phyloP scores from a whole-genome alignment of 1,140 invertebrate genomes.

The Plectrocnemia conspersa region DNA sequence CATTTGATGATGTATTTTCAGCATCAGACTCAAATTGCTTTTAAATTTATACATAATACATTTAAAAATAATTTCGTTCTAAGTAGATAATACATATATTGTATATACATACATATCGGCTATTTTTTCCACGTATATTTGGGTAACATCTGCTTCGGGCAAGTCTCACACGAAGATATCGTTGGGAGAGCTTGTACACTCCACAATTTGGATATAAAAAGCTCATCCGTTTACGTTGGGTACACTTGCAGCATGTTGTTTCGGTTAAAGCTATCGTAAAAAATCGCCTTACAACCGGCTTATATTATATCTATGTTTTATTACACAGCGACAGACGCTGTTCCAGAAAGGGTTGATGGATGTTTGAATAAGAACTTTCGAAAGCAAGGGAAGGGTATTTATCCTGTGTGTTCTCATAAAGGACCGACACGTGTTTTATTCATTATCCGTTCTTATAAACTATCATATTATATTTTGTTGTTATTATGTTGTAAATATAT shows the following conservation, averaged over 20 bases:
- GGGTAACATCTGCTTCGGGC: slow-evolving; percentile 17
- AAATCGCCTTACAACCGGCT: slow-evolving; percentile 5
- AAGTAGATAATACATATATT: too few relatives aligned
- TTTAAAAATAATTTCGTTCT: too few relatives aligned
- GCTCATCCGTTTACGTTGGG: slow-evolving; percentile 19
- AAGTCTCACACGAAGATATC: slow-evolving; percentile 21
- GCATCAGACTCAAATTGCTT: too few relatives aligned
- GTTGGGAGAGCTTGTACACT: slow-evolving; percentile 3
- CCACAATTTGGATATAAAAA: slow-evolving; percentile 20
- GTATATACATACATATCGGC: slow-evolving; percentile 3
- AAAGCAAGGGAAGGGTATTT: slow-evolving; percentile 22
- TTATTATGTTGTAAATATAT: too few relatives aligned
- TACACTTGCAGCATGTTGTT: slow-evolving; percentile 18
- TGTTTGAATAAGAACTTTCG: slow-evolving; percentile 20
- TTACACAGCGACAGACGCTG: background rate
- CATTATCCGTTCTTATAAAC: too few relatives aligned
- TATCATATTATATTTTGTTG: too few relatives aligned
- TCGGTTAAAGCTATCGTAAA: slow-evolving; percentile 14
- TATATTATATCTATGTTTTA: too few relatives aligned
- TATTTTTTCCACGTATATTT: slow-evolving; percentile 1
- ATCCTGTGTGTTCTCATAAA: slow-evolving; percentile 16
- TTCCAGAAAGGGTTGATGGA: slow-evolving; percentile 7
- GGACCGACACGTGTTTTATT: slow-evolving; percentile 3
- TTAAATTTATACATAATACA: too few relatives aligned
- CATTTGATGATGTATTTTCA: too few relatives aligned